Percentiles rank a stretch among this genome's conserved stretches.
phyloP scores from a whole-genome alignment of 2,797 vertebrate species.

The Phoebastria nigripes region DNA sequence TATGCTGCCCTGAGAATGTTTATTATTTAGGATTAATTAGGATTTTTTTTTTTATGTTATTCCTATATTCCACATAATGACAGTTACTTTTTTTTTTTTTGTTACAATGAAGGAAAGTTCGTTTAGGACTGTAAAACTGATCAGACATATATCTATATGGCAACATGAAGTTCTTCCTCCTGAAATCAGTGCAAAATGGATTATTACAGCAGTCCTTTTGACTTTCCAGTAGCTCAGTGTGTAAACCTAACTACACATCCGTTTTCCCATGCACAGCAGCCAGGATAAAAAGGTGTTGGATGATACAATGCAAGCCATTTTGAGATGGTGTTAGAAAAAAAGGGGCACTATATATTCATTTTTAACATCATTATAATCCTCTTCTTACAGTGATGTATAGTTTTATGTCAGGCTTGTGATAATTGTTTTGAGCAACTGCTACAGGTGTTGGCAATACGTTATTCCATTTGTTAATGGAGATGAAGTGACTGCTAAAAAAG shows the following conservation, averaged over 20 bases:
- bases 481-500: background rate
- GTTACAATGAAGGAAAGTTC: background rate
- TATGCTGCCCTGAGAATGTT: background rate
- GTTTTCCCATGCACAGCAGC: accelerated
- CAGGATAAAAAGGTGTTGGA: background rate
- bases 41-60: background rate
- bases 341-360: background rate
- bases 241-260: background rate
- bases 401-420: background rate
- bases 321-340: background rate
- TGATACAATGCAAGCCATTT: background rate
- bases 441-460: background rate
- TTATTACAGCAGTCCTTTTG: background rate
- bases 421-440: background rate
- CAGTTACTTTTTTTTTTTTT: background rate
- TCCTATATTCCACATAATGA: background rate
- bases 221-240: background rate
- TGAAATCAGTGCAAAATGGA: background rate
- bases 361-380: background rate
- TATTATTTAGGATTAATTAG: background rate
- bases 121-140: background rate
- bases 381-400: background rate
- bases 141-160: accelerated
- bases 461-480: background rate
- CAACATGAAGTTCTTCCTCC: background rate